Base-by-base conservation (phyloP, 2,888 invertebrate species). In the Lomographa bimaculata region DNA sequence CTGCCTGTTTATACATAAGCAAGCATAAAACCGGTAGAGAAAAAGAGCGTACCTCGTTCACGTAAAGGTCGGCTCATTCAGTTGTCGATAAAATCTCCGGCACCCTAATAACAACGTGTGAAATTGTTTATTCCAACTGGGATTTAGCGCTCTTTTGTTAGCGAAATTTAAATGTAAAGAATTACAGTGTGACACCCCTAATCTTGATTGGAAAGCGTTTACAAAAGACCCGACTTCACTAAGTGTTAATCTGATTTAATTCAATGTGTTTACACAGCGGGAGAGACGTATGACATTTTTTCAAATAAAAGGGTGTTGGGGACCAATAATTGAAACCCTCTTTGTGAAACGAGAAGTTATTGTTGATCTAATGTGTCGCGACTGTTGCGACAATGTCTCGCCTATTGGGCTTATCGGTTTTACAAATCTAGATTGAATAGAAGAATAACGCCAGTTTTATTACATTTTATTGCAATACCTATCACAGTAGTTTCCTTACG, bases 241-340 rank as follows among this genome's bases (percentile, higher is more conserved):
- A 79, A 86, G 86, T 85, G 87, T 85, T 86, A 87, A 89, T 87
- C 87, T 81, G 85, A 86, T 86, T 83, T 80, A 73, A 78, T 77
- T 71, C 76, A 82, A 81, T 85, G 80, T 82, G 71, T 78, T 72
- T 71, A 68, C 79, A 44, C 83, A 75, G 79, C 79, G 68, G 82
- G 82, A 71, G 74, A 68, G 60, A 32, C 61, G 70, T 70, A 67
- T 73, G 73, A 71, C 72, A 66, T 76, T 81, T 75, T 68, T 45
- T 40, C 32, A 43, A 60, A 68, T 63, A 53, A 67, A 72, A 63
- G 77, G 77, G 67, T 57, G 58, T 49, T 38, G 30, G 47, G n/a
- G 14, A 5, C n/a, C 23, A 61, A 53, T 53, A 38, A 37, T 37
- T 46, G 25, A 26, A 46, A 28, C 39, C 42, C 48, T 42, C 33